phyloP scores from a whole-genome alignment of 2,113 vertebrate species.

The Trochalopteron elliotii region DNA sequence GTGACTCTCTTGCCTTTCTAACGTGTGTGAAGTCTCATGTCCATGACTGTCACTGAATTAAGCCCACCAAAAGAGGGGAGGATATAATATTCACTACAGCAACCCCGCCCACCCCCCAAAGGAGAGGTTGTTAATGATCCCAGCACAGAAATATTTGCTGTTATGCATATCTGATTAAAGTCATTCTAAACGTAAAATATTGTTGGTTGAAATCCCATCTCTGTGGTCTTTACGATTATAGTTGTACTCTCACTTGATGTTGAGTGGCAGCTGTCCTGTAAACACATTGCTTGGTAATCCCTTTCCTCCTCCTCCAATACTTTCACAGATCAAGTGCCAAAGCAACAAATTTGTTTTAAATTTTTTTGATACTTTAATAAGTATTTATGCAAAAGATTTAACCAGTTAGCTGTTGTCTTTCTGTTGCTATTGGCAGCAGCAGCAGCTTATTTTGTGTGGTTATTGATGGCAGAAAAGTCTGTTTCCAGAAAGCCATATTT shows the following conservation, averaged over 20 bases:
- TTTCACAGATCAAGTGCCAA: conserved; percentile 43
- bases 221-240: conserved; percentile 60
- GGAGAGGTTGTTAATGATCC: not conserved
- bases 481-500: not conserved
- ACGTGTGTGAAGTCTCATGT: rapidly evolving
- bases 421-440: not conserved
- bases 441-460: not conserved
- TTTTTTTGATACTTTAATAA: conserved; percentile 16
- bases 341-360: conserved; percentile 27
- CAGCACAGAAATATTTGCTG: conserved; percentile 11
- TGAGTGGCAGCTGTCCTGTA: conserved; percentile 66
- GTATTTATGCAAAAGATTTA: conserved; percentile 32
- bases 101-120: not conserved
- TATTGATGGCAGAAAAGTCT: not conserved
- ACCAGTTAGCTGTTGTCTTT: conserved; percentile 11
- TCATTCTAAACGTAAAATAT: conserved; percentile 61
- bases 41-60: not conserved
- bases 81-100: not conserved
- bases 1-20: rapidly evolving
- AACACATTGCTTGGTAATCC: conserved; percentile 47
- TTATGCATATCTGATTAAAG: conserved; percentile 50
- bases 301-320: not conserved
- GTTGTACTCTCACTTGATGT: conserved; percentile 61
- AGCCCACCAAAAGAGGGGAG: not conserved
- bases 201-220: conserved; percentile 65